Evolutionary conservation across 2,888 invertebrate genomes (phyloP), one percentile per base, ranked within the genome.

Genomic region (Strigamia transsilvanica): DNA sequence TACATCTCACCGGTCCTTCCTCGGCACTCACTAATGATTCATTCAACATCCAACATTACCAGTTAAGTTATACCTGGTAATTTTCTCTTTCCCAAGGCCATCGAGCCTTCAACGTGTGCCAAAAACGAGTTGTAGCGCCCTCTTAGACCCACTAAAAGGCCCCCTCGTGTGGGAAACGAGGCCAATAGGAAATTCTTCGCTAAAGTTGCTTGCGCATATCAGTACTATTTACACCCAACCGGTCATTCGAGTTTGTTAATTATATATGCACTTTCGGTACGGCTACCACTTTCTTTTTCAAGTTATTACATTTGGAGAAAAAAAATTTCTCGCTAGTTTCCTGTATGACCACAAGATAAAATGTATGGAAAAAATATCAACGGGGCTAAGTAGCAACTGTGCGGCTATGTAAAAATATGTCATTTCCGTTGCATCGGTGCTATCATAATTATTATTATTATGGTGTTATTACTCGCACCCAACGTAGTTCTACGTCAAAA

Each of bases 151-250:
- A 73, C 32, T 73, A 32, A 73, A 32, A 73, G 32, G 73, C 13
- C 73, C 73, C 73, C 73, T 73, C 73, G 27, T 73, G 3, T 27
- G 32, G 27, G 32, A 73, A 56, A 73, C 73, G 73, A 73, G 73
- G 73, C 73, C 73, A 73, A 73, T 73, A 73, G 73, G 73, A 73
- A 73, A 73, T 32, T n/a, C n/a, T n/a, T 32, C 27, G n/a, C 27
- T 15, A 73, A 73, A 73, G 27, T 73, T 32, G 73, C 73, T 73
- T 15, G 73, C 73, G 12, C 12, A 15, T 4, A 73, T 73, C 27
- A 32, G 32, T 7, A 32, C 73, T 0, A 32, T 27, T 66, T 15
- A n/a, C 13, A 56, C 21, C 23, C 27, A 73, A 73, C 73, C 73
- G 73, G 73, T 73, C 73, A 73, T 12, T 73, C 73, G 1, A 32